Evolutionary conservation across 1,140 invertebrate species (phyloP).

Genomic region (Cataglyphis hispanica): DNA sequence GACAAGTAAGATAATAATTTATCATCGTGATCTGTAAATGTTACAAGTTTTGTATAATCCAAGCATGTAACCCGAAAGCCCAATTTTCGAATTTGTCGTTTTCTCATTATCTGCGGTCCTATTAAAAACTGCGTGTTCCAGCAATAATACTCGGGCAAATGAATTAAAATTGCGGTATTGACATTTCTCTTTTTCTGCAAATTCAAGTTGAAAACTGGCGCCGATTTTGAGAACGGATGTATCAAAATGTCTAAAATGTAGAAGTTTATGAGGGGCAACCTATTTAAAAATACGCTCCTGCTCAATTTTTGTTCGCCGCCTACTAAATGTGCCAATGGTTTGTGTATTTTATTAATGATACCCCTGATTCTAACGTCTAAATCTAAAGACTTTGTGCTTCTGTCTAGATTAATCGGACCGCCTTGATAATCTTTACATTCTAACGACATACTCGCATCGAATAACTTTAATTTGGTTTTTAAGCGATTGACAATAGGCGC

Average conservation of each 20-base stretch:
- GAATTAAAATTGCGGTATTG: constrained; percentile 88
- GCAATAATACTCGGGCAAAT: constrained; percentile 90
- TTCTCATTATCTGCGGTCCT: constrained; percentile 89
- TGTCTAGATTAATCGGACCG: constrained; percentile 88
- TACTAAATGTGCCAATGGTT: constrained; percentile 83
- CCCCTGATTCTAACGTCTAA: constrained; percentile 87
- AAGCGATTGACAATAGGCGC: constrained; percentile 72
- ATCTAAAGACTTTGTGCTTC: constrained; percentile 74
- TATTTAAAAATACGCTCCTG: constrained; percentile 86
- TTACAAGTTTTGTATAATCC: constrained; percentile 87
- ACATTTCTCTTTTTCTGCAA: constrained; percentile 80
- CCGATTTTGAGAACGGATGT: constrained; percentile 82
- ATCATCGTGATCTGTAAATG: constrained; percentile 82
- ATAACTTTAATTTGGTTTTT: constrained; percentile 87
- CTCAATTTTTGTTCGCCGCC: constrained; percentile 85
- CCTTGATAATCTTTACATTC: constrained; percentile 88
- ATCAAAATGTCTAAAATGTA: constrained; percentile 89
- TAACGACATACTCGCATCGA: constrained; percentile 89
- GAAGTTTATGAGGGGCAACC: constrained; percentile 87
- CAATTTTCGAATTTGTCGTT: constrained; percentile 88
- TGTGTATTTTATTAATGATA: constrained; percentile 86
- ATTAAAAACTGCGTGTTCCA: constrained; percentile 86
- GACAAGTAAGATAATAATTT: constrained; percentile 84
- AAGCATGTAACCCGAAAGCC: constrained; percentile 89
- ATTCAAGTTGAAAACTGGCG: constrained; percentile 84